Evolutionary conservation across 2,113 vertebrate species (phyloP).

Genomic region (Scomber japonicus): DNA sequence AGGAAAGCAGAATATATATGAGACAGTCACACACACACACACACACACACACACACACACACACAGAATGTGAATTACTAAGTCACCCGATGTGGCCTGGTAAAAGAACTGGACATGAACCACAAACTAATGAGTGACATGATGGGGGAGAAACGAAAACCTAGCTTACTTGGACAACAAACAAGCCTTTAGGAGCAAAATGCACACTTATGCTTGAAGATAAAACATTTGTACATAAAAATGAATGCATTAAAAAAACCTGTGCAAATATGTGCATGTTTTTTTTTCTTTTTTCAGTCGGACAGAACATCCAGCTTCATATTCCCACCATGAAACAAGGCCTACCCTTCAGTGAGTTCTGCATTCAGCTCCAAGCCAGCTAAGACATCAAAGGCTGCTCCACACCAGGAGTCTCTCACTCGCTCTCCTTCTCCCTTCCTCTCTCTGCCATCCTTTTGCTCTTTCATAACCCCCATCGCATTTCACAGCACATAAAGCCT

Average conservation of each 20-base stretch:
- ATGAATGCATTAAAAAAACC: conserved; percentile 1
- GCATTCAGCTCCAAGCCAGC: conserved; percentile 71
- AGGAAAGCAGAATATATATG: conserved; percentile 82
- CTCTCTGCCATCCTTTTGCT: conserved; percentile 66
- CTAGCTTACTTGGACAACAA: conserved; percentile 8
- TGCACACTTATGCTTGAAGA: conserved; percentile 31
- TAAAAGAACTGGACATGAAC: conserved; percentile 77
- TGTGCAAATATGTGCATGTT: conserved; percentile 5
- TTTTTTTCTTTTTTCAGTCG: conserved; percentile 17
- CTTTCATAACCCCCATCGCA: conserved; percentile 81
- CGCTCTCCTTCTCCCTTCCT: conserved; percentile 49
- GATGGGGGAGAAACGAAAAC: conserved; percentile 32
- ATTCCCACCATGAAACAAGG: conserved; percentile 72
- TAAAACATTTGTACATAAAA: conserved; percentile 35
- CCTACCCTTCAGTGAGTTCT: conserved; percentile 64
- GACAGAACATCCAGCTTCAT: conserved; percentile 57
- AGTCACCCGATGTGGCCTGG: conserved; percentile 68
- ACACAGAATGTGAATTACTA: conserved; percentile 49
- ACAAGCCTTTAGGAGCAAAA: conserved; percentile 33
- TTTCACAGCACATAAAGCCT: conserved; percentile 89
- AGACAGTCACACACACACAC: conserved; percentile 47
- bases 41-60: neutral
- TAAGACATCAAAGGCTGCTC: conserved; percentile 77
- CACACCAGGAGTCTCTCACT: conserved; percentile 64
- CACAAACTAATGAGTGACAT: conserved; percentile 63